Conservation (phyloP, 2,113 vertebrate species). For the Aythya baeri region DNA sequence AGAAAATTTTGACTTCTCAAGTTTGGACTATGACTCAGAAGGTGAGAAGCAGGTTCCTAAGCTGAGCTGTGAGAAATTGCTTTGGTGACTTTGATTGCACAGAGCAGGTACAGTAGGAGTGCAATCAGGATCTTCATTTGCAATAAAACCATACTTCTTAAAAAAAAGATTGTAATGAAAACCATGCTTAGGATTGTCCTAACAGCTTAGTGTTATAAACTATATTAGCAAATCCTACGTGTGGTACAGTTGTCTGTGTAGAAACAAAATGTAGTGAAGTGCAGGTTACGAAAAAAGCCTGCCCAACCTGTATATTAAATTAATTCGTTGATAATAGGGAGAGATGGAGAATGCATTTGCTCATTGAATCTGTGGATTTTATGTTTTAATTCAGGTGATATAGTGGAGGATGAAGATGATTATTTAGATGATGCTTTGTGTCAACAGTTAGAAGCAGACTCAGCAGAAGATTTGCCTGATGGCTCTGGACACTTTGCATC, state of each 20-base stretch:
- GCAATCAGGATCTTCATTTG: background rate
- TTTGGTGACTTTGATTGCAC: background rate
- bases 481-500: background rate
- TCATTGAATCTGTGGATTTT: background rate
- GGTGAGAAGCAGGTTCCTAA: slow-evolving; percentile 54
- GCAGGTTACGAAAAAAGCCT: background rate
- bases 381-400: slow-evolving; percentile 72
- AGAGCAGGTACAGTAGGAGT: background rate
- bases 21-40: slow-evolving; percentile 82
- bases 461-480: slow-evolving; percentile 42
- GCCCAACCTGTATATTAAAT: background rate
- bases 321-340: background rate
- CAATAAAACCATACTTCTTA: background rate
- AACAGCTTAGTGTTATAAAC: background rate
- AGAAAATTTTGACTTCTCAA: slow-evolving; percentile 82
- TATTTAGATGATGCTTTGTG: slow-evolving; percentile 68
- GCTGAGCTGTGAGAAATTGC: background rate
- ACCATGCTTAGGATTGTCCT: background rate
- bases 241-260: background rate
- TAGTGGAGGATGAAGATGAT: slow-evolving; percentile 82
- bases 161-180: background rate
- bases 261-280: background rate
- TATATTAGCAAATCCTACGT: background rate
- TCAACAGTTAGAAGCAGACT: slow-evolving; percentile 57
- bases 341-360: background rate